Conservation (phyloP, 2,113 vertebrate genomes). For the Drymodes brunneopygia region DNA sequence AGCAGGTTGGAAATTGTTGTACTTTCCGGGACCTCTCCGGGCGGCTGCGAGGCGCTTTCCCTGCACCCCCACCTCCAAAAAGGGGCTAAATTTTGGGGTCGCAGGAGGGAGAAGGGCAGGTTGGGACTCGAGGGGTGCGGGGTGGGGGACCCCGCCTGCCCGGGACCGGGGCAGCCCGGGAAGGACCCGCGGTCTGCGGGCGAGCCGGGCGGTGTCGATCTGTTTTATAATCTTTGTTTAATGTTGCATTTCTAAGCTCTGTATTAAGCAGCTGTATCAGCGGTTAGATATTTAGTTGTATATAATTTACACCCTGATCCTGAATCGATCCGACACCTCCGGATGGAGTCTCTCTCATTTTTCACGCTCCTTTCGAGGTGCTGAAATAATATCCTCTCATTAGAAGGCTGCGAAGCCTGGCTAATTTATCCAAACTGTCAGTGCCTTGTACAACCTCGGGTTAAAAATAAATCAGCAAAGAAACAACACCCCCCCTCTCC, state of each 20-base stretch:
- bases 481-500: slow-evolving; percentile 68
- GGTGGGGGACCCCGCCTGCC: background rate
- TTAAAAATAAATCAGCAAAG: slow-evolving; percentile 94
- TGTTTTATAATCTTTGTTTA: slow-evolving; percentile 79
- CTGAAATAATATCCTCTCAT: slow-evolving; percentile 97
- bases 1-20: slow-evolving; percentile 63
- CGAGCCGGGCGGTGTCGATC: slow-evolving; percentile 43
- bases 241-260: slow-evolving; percentile 80
- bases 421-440: slow-evolving; percentile 98
- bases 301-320: slow-evolving; percentile 88
- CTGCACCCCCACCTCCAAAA: background rate
- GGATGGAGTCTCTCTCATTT: slow-evolving; percentile 88
- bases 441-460: slow-evolving; percentile 91
- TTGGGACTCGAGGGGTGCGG: background rate
- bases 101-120: background rate
- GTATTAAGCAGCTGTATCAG: slow-evolving; percentile 76
- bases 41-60: background rate
- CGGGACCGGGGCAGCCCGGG: background rate
- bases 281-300: slow-evolving; percentile 82
- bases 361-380: slow-evolving; percentile 88
- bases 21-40: slow-evolving; percentile 12
- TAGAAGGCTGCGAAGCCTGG: slow-evolving; percentile 87
- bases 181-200: slow-evolving; percentile 11
- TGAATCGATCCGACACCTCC: slow-evolving; percentile 93
- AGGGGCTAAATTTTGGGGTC: background rate